These are phyloP conservation scores for Macquaria australasica DNA, from an alignment of 2,113 vertebrate genomes.

Conservation along the genomic window DNA sequence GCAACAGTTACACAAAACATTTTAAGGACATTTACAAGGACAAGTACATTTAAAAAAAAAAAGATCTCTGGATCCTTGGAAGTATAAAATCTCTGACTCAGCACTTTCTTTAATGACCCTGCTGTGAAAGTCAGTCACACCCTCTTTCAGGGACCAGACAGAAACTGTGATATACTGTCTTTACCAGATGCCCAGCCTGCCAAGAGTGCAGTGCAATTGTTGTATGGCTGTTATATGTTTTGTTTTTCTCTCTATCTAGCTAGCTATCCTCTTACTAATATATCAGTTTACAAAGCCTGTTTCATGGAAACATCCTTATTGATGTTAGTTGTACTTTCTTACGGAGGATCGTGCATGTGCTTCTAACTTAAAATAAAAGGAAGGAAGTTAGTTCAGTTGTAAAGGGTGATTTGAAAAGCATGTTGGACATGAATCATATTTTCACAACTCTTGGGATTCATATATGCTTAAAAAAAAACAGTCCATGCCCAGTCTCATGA, in stretches of 20 bases:
- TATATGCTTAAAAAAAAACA: neutral
- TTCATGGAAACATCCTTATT: neutral
- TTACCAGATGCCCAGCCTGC: too few relatives aligned
- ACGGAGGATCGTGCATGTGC: neutral
- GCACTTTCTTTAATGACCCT: slow-evolving; percentile 1
- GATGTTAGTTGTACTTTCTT: neutral
- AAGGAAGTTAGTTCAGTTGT: too few relatives aligned
- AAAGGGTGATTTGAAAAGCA: neutral
- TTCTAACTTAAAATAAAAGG: neutral
- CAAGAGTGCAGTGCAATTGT: neutral
- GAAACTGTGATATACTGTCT: neutral
- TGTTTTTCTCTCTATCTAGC: neutral
- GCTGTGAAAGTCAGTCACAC: slow-evolving; percentile 1
- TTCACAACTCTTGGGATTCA: neutral
- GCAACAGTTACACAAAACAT: neutral
- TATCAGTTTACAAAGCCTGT: neutral
- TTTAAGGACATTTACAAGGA: slow-evolving; percentile 5
- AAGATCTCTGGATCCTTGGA: neutral
- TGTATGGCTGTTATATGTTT: neutral
- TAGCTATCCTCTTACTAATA: neutral
- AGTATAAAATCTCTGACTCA: slow-evolving; percentile 21
- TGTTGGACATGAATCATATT: neutral
- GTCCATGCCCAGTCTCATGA: neutral
- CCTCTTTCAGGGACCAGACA: neutral
- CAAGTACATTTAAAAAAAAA: neutral